Evolutionary conservation across 2,888 invertebrate species (phyloP).

Genomic region (Busseola fusca): DNA sequence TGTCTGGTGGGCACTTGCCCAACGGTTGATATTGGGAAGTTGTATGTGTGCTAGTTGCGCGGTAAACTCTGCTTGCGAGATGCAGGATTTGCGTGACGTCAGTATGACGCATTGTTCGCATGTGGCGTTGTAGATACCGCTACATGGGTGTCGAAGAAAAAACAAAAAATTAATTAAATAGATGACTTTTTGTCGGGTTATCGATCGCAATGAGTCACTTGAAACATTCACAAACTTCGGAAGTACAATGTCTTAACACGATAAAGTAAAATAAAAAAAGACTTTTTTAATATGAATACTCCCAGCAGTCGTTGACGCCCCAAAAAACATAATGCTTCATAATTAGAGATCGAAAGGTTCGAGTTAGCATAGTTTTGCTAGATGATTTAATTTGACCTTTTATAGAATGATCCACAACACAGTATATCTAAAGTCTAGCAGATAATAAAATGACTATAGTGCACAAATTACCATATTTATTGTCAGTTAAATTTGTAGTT

Average conservation of each 20-base stretch:
- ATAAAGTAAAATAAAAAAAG: neutral
- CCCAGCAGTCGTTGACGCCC: neutral
- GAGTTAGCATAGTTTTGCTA: neutral
- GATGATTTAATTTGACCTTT: neutral
- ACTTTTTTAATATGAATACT: neutral
- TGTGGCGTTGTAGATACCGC: no score
- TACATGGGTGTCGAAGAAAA: no score
- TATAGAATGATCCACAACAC: neutral
- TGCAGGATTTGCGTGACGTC: no score
- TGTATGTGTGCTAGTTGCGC: no score
- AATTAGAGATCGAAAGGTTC: neutral
- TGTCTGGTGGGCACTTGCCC: no score
- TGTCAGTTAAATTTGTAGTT: constrained; percentile 35
- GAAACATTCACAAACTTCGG: neutral
- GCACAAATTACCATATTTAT: constrained; percentile 34
- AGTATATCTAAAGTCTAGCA: neutral
- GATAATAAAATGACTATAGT: constrained; percentile 32
- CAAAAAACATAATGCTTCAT: neutral
- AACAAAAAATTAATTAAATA: no score
- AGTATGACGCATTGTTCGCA: no score
- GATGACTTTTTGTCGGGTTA: neutral
- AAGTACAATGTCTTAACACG: neutral
- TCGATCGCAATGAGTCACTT: neutral
- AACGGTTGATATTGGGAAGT: no score
- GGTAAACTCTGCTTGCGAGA: no score